Evolutionary conservation across 2,113 vertebrate species (phyloP), one percentile per base, ranked within the genome.

Genomic region (Pseudois nayaur): DNA sequence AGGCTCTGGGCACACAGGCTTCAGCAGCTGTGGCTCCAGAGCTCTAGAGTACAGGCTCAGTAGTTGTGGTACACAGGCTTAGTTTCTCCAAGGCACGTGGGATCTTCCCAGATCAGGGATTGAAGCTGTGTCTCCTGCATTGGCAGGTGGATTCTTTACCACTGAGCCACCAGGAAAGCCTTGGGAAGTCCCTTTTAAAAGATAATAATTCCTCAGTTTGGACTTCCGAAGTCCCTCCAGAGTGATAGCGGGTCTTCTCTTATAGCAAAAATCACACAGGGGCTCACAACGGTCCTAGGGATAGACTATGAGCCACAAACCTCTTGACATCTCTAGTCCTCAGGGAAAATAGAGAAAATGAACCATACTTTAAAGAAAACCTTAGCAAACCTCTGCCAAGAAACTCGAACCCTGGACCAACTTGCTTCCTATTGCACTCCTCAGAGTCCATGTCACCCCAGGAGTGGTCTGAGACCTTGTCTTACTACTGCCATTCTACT

Each of bases 21-120:
- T 23, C 40, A 43, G 71, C 40, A 76, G 36, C 71, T 43, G 71
- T 43, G 71, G 40, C 71, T 40, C 67, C 1, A 14, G 36, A 43
- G 40, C 71, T 40, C 67, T 3, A 14, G 36, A 43, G 71, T 36
- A 25, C 40, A 27, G 71, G 71, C 36, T 43, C 71, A 8, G 2
- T 1, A 43, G 71, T 8, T 15, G 40, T 15, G 23, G 12, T 0
- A 0, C 36, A 25, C 0, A 0, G 23, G 71, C 23, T 43, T 43
- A 76, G 23, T 43, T 15, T 13, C 71, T 15, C 40, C 40, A 76
- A 76, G 71, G 23, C 36, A 27, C 3, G 23, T 43, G 19, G 40
- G 40, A 5, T 27, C 40, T 27, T 27, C 71, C 71, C 40, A 43
- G 40, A 23, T 43, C 71, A 43, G 40, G 40, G 23, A 76, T 1